These are phyloP conservation scores for Ctenicera cuprea DNA, from an alignment of 2,888 invertebrate species.

Conservation along the genomic window DNA sequence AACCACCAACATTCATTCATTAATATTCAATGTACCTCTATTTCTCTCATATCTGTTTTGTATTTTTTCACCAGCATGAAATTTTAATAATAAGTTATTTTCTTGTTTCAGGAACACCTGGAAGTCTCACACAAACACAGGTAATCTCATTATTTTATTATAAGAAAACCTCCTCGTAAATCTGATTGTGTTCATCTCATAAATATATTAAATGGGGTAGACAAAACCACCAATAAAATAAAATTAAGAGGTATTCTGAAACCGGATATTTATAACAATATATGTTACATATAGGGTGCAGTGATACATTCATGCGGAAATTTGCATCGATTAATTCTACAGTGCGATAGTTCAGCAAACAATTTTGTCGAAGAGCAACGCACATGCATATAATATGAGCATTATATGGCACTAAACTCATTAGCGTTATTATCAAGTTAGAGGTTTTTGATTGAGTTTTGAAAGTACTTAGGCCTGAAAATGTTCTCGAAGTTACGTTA, in stretches of 20 bases:
- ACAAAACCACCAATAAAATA: background rate
- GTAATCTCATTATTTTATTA: conserved; percentile 42
- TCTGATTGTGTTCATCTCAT: background rate
- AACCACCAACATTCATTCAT: background rate
- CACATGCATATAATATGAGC: conserved; percentile 12
- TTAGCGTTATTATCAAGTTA: conserved; percentile 10
- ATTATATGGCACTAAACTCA: conserved; percentile 3
- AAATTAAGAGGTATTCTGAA: background rate
- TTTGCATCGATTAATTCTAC: conserved; percentile 1
- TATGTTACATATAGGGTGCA: too few species aligned
- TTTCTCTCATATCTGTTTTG: background rate
- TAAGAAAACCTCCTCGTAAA: background rate
- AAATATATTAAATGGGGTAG: background rate
- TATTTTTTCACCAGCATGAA: background rate
- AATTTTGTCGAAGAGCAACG: background rate
- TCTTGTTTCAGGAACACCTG: conserved; percentile 57
- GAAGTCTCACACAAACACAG: conserved; percentile 56
- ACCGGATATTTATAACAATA: background rate
- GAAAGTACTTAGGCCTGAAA: background rate
- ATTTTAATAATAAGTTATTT: background rate
- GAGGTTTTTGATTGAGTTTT: conserved; percentile 26
- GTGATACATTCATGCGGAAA: background rate
- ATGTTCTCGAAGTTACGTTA: background rate
- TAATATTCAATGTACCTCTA: background rate
- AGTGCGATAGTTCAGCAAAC: conserved; percentile 2